Base-by-base conservation (phyloP, 2,113 vertebrate species). In the Oxyura jamaicensis region DNA sequence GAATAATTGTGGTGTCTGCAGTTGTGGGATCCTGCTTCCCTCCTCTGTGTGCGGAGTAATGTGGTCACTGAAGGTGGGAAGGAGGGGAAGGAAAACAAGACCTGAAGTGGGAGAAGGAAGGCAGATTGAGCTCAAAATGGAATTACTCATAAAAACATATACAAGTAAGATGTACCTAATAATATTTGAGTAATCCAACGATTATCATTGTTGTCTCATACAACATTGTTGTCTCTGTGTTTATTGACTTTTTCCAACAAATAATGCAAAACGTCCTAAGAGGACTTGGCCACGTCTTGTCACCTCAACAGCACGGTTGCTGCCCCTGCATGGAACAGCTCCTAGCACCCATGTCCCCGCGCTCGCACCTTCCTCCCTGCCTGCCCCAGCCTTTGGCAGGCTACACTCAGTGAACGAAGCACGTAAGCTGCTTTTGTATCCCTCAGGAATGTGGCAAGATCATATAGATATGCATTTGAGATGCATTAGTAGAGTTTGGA, bases 401-500 rank as follows among this genome's bases (percentile, higher is more conserved):
- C 33, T 66, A 72, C 36, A 50, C 41, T 58, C 80, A 92, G 60
- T 35, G 42, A 91, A 88, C 48, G 84, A 93, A 78, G 71, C 75
- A 55, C 25, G 29, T n/a, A 85, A 86, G 62, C 46, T 86, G 75
- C 83, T 95, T 96, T 84, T 67, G 66, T 86, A 90, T 85, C 59
- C 67, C 67, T 91, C 91, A 90, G 90, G 82, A 91, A 90, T 73
- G 62, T 9, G 2, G 58, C 56, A 84, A 46, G 77, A 84, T 86
- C 73, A 81, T 80, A 91, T 36, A 89, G 60, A 92, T 33, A 97
- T 21, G 75, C 75, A 85, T 92, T 74, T 77, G 72, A 95, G 90
- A 94, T 83, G 87, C 74, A 95, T 95, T 91, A 90, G 67, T 82
- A 95, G 89, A 91, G 78, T 71, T 68, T 91, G 90, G 85, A 94